Evolutionary conservation across 2,113 vertebrate genomes (phyloP), one percentile per base, ranked within the genome.

Genomic region (Siniperca chuatsi): DNA sequence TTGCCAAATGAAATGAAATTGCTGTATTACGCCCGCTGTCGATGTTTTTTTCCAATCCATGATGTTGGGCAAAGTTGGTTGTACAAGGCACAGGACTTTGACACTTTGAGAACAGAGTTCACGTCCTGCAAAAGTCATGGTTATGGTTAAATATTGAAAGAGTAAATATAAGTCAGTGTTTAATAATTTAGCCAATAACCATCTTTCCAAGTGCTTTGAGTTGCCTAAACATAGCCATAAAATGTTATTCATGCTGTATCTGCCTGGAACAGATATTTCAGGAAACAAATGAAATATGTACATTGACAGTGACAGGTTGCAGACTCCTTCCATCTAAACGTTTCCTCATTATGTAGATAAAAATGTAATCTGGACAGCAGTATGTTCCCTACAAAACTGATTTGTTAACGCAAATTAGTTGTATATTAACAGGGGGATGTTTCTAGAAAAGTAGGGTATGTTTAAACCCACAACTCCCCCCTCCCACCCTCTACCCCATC

Each of bases 381-480:
- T 61, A 20, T 12, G n/a, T 35, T 35, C 6, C 25, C 10, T 62
- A 12, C 8, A 9, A 50, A 50, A 62, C 1, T 0, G 1, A 50
- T 37, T 76, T 48, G 5, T 10, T 5, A 9, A n/a, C 29, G 21
- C 5, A 55, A 23, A 64, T 71, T 64, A 33, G 13, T 8, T 64
- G 7, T 21, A 10, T 52, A 65, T 23, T 48, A 48, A 48, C 25
- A 50, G 15, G 6, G 13, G 29, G 23, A 40, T 7, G 54, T 42
- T 68, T 54, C 58, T 58, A 40, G 13, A 81, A 64, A 62, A 67
- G 61, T 57, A 62, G 58, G 75, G 70, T 79, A 15, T 29, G 37
- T 74, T 78, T 60, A 54, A 62, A 50, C 21, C 12, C 48, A 20
- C 7, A 20, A 18, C 16, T 50, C 33, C 15, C 7, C 52, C 44